phyloP scores from a whole-genome alignment of 2,888 invertebrate genomes.

The Halocaridina rubra region DNA sequence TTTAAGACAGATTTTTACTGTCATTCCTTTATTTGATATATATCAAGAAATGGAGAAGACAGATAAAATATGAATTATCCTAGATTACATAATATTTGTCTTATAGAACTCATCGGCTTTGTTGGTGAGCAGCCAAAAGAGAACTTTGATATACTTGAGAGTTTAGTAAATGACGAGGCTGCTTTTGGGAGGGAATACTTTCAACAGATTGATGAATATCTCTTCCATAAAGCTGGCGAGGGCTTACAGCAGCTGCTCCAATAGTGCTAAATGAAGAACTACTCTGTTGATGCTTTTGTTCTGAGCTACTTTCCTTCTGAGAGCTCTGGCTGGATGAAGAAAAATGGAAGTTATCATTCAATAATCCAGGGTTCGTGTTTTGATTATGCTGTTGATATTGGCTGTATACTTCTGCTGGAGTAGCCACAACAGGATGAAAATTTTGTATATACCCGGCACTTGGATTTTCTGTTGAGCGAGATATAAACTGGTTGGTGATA shows the following conservation, averaged over 20 bases:
- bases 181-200: background rate
- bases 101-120: background rate
- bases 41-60: too few species aligned
- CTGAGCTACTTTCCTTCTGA: conserved; percentile 25
- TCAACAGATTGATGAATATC: background rate
- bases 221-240: background rate
- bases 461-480: too few species aligned
- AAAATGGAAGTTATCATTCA: background rate
- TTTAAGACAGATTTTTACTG: too few species aligned
- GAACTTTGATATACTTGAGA: background rate
- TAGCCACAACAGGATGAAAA: background rate
- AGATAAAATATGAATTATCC: too few species aligned
- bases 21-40: too few species aligned
- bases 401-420: background rate
- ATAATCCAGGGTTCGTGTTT: too few species aligned
- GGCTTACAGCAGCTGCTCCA: background rate
- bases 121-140: background rate
- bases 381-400: background rate
- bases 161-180: background rate
- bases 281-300: conserved; percentile 14
- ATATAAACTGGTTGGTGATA: too few species aligned
- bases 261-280: background rate
- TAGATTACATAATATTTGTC: background rate
- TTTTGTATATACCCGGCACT: too few species aligned
- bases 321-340: conserved; percentile 32